Conservation (phyloP, 2,113 vertebrate species). For the Rhabdornis inornatus region DNA sequence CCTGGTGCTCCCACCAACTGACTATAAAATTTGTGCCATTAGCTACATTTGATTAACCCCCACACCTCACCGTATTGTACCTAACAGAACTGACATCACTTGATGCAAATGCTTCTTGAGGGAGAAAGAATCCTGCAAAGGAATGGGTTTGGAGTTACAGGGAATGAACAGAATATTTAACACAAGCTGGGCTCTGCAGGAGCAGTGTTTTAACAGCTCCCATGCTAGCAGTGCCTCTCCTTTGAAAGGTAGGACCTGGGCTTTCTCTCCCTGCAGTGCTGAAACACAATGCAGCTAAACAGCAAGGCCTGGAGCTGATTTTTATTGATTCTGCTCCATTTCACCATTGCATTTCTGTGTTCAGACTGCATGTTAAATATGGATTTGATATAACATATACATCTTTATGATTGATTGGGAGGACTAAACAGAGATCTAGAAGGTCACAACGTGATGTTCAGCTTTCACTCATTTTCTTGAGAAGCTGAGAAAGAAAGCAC, state of each 20-base stretch:
- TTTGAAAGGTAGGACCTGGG: background rate
- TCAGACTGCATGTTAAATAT: background rate
- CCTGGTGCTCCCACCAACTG: background rate
- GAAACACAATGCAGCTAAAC: background rate
- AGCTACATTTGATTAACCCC: background rate
- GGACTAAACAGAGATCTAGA: background rate
- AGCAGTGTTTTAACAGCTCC: background rate
- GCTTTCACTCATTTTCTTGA: background rate
- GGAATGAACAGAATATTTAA: background rate
- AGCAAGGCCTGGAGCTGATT: background rate
- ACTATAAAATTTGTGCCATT: background rate
- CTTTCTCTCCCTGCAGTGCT: background rate
- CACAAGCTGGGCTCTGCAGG: background rate
- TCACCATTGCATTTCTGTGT: background rate
- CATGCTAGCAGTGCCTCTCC: background rate
- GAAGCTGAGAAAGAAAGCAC: background rate
- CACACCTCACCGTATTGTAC: background rate
- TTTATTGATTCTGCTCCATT: constrained; percentile 2
- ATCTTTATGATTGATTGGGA: constrained; percentile 3
- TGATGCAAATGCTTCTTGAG: constrained; percentile 6
- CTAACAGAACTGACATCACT: background rate
- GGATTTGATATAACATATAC: background rate
- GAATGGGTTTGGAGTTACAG: background rate
- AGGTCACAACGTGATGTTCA: background rate
- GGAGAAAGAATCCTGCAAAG: background rate